Base-by-base conservation (phyloP, 2,113 vertebrate genomes). In the Dunckerocampus dactyliophorus region DNA sequence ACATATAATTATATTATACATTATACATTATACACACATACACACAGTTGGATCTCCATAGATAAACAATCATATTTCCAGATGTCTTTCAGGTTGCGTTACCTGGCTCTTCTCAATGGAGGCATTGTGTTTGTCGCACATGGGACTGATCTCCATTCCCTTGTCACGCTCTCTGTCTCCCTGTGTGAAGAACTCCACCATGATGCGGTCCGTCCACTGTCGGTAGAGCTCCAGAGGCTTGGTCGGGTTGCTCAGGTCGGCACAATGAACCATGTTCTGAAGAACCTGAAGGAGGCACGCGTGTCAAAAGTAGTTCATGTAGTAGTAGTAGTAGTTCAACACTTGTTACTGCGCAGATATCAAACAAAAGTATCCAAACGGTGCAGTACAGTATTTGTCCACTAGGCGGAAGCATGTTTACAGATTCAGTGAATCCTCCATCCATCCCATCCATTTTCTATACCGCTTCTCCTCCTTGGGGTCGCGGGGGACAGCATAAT, bases 91-190 rank as follows among this genome's bases (percentile, higher is more conserved):
- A 13, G 1, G 0, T 39, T 20, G 5, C 3, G 4, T 66, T 71
- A 96, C 95, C 93, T 97, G 95, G 71, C 73, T 92, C 73, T 96
- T 97, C 83, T 97, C 95, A 57, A 96, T 88, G 0, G 95, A 96
- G 62, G 95, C 94, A 0, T 90, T 95, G 86, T 92, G 93, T 69
- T 95, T 96, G 86, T 96, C 94, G 0, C 95, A 97, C 95, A 97
- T 97, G 73, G 95, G 93, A 69, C 95, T 97, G 86, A 97, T 92
- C 82, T 97, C 95, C 90, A 97, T 93, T 63, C 92, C 95, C 9
- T 88, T 91, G 64, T 94, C 94, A 0, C 95, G 85, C 67, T 97
- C 95, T 0, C 85, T 67, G 82, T 97, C 95, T 0, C 95, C 95
- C 47, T 97, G 95, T 10, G 62, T 87, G 88, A 94, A 96, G 74